phyloP scores from a whole-genome alignment of 2,797 vertebrate genomes.

The Peromyscus aztecus region DNA sequence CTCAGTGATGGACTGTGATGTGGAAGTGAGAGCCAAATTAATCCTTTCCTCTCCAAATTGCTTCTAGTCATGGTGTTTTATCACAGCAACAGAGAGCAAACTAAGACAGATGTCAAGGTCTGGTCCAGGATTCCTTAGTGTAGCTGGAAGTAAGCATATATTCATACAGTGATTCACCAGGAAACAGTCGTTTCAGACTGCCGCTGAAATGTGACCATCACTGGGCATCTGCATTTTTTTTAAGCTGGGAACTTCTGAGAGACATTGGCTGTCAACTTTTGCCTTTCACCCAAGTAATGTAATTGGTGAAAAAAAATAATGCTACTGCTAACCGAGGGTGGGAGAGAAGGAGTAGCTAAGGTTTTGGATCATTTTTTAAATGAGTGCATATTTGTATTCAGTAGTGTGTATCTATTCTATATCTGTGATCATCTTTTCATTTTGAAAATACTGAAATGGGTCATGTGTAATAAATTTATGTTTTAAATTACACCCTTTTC shows the following conservation, averaged over 20 bases:
- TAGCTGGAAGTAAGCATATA: fast-evolving
- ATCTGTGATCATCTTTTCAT: neutral
- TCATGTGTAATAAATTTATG: neutral
- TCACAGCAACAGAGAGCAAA: neutral
- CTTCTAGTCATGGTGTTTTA: neutral
- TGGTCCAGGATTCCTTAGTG: neutral
- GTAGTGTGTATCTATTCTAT: neutral
- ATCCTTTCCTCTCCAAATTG: neutral
- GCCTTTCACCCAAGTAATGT: neutral
- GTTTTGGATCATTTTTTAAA: fast-evolving
- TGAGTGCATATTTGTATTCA: fast-evolving
- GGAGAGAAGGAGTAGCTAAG: neutral
- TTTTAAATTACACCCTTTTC: neutral
- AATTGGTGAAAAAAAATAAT: neutral
- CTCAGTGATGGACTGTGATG: neutral
- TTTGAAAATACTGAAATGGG: neutral
- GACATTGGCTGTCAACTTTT: neutral
- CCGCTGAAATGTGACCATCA: fast-evolving
- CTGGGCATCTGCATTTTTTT: neutral
- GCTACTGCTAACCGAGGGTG: neutral
- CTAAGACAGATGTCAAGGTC: neutral
- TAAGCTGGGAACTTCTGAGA: neutral
- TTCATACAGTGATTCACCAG: fast-evolving
- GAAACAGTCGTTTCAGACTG: neutral
- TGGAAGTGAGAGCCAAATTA: neutral